Evolutionary conservation across 2,113 vertebrate genomes (phyloP).

Genomic region (Engraulis encrasicolus): DNA sequence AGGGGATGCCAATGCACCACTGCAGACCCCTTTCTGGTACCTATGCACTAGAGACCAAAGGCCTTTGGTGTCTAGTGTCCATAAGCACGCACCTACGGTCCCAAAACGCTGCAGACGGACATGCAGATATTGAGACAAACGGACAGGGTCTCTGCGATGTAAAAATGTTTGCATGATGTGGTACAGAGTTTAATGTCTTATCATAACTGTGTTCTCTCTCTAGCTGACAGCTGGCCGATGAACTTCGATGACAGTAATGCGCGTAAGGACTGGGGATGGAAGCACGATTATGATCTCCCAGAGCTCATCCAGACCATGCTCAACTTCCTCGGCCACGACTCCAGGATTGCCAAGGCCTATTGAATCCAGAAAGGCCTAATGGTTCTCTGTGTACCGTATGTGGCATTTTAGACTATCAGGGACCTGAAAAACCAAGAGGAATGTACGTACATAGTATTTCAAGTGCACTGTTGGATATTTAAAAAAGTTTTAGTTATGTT

Average conservation of each 20-base stretch:
- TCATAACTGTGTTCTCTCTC: background rate
- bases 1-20: too few relatives aligned
- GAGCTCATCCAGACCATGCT: conserved; percentile 93
- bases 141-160: too few relatives aligned
- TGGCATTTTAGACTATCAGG: conserved; percentile 8
- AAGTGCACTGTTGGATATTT: background rate
- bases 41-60: too few relatives aligned
- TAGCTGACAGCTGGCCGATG: conserved; percentile 97
- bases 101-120: too few relatives aligned
- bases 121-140: too few relatives aligned
- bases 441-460: conserved; percentile 12
- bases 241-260: conserved; percentile 91
- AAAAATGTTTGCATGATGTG: too few relatives aligned
- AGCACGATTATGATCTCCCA: conserved; percentile 90
- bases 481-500: background rate
- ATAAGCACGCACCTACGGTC: too few relatives aligned
- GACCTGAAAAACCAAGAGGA: background rate
- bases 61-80: too few relatives aligned
- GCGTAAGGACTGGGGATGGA: conserved; percentile 94
- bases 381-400: background rate
- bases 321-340: conserved; percentile 75
- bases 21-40: too few relatives aligned
- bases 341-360: conserved; percentile 78
- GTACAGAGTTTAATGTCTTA: background rate
- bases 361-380: conserved; percentile 63